Conservation (phyloP, 2,888 invertebrate species). For the Eupithecia dodoneata region DNA sequence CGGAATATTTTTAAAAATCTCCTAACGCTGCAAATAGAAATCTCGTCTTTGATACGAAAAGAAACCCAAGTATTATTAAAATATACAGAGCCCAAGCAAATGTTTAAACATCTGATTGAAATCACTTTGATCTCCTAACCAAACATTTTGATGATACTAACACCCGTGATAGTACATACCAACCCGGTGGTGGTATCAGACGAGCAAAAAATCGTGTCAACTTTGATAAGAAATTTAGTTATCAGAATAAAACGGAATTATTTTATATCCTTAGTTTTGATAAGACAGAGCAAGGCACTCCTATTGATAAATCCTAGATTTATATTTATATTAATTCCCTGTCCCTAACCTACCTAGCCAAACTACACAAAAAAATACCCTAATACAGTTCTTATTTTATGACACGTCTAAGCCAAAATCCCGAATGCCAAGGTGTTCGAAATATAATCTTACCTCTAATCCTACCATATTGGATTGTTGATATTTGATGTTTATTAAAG, state of each 20-base stretch:
- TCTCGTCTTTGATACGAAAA: background rate
- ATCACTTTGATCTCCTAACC: constrained; percentile 35
- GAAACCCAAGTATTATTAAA: constrained; percentile 11
- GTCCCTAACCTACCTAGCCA: background rate
- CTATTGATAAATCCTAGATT: background rate
- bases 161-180: constrained; percentile 5
- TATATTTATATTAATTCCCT: background rate
- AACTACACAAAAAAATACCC: background rate
- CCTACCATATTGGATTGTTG: background rate
- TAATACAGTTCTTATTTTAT: background rate
- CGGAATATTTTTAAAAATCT: background rate
- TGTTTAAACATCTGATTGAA: constrained; percentile 39
- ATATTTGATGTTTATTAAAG: background rate
- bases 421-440: background rate
- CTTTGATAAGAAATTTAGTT: constrained; percentile 15
- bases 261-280: background rate
- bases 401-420: background rate
- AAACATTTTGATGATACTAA: constrained; percentile 36
- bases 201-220: constrained; percentile 37
- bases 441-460: background rate
- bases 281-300: background rate
- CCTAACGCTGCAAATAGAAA: background rate
- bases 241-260: background rate
- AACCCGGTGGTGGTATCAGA: constrained; percentile 19
- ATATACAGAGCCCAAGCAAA: constrained; percentile 31